phyloP scores from a whole-genome alignment of 1,140 invertebrate species.

The Zaprionus camerounensis region DNA sequence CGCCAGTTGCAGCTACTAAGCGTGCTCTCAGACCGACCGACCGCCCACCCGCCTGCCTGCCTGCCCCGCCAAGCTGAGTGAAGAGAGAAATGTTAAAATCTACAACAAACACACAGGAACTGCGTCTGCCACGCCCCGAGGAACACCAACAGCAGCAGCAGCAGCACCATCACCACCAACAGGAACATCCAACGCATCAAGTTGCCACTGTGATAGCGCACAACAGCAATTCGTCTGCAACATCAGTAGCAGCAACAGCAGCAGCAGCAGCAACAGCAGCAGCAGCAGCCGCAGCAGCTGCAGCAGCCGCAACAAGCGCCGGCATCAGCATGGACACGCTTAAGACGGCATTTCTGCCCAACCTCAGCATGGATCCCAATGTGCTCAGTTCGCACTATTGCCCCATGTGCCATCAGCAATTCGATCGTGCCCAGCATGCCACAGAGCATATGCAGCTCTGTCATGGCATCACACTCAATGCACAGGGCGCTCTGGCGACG shows the following conservation, averaged over 20 bases:
- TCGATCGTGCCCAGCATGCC: conserved; percentile 68
- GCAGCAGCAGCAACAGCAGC: conserved; percentile 28
- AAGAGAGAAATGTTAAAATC: conserved; percentile 81
- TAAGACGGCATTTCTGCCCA: conserved; percentile 81
- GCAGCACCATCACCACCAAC: conserved; percentile 46
- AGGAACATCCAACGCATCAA: conserved; percentile 60
- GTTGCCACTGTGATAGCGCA: conserved; percentile 68
- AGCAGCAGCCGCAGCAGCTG: conserved; percentile 33
- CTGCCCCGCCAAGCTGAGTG: conserved; percentile 27
- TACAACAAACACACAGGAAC: conserved; percentile 80
- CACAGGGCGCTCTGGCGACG: conserved; percentile 63
- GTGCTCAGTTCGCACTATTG: conserved; percentile 71
- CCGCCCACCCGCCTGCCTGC: conserved; percentile 17
- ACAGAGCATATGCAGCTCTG: conserved; percentile 80
- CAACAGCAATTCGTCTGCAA: conserved; percentile 51
- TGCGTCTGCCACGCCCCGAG: conserved; percentile 80
- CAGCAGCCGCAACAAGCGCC: conserved; percentile 7
- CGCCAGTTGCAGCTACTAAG: conserved; percentile 18
- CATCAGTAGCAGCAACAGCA: conserved; percentile 5
- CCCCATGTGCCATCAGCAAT: conserved; percentile 80
- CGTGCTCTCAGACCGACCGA: conserved; percentile 10
- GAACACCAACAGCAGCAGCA: conserved; percentile 57
- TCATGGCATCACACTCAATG: conserved; percentile 64
- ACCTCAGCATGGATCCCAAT: conserved; percentile 80
- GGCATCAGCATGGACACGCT: conserved; percentile 68